phyloP scores from a whole-genome alignment of 2,888 invertebrate genomes.

The Vesta saturnalis region DNA sequence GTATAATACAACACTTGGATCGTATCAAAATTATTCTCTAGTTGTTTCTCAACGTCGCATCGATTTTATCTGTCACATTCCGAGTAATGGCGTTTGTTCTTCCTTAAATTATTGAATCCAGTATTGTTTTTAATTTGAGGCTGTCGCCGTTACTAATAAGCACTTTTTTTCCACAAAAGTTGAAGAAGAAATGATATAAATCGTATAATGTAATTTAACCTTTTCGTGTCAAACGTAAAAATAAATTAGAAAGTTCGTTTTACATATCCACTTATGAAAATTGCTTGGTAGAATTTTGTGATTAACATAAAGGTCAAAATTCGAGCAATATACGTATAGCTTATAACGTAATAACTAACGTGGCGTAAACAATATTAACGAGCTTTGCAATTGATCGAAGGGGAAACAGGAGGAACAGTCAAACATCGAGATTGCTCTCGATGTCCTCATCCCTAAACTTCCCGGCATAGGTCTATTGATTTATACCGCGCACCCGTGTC shows the following conservation, averaged over 20 bases:
- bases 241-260: constrained; percentile 11
- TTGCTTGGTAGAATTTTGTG: constrained; percentile 3
- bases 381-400: constrained; percentile 44
- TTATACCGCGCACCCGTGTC: constrained; percentile 54
- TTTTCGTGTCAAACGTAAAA: constrained; percentile 12
- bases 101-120: too few relatives aligned
- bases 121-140: too few relatives aligned
- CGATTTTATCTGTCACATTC: neutral
- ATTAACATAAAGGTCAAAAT: constrained; percentile 20
- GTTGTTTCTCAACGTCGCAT: neutral
- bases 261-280: constrained; percentile 7
- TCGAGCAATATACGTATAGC: constrained; percentile 22
- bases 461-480: constrained; percentile 58
- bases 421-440: constrained; percentile 58
- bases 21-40: neutral
- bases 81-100: too few relatives aligned
- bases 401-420: constrained; percentile 48
- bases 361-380: constrained; percentile 41
- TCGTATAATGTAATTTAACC: constrained; percentile 4
- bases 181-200: neutral
- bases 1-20: neutral
- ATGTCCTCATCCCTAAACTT: constrained; percentile 46
- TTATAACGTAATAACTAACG: constrained; percentile 37
- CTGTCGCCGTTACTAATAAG: too few relatives aligned
- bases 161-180: too few relatives aligned